phyloP scores from a whole-genome alignment of 2,113 vertebrate genomes.

The Cyphomyrus discorhynchus region DNA sequence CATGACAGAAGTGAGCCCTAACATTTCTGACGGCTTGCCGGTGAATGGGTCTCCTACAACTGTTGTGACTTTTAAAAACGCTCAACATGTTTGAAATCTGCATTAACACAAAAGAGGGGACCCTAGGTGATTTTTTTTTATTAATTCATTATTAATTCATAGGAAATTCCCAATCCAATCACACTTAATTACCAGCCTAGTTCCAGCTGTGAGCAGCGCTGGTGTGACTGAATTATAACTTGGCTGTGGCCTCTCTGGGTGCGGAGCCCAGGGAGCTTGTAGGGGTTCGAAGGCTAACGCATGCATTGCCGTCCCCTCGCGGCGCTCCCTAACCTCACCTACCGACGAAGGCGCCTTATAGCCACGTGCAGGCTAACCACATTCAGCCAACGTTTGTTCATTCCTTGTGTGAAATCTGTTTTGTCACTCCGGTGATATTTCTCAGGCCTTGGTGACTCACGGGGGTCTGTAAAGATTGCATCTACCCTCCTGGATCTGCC shows the following conservation, averaged over 20 bases:
- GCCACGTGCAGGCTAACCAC: background rate
- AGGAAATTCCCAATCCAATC: conserved; percentile 54
- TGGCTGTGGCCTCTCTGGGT: conserved; percentile 35
- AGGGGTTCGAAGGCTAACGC: conserved; percentile 16
- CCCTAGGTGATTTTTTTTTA: conserved; percentile 53
- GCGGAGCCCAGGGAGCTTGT: conserved; percentile 21
- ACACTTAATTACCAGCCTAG: conserved; percentile 57
- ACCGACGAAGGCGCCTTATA: background rate
- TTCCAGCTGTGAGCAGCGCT: conserved; percentile 57
- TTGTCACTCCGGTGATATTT: background rate
- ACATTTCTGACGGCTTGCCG: background rate
- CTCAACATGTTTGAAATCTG: conserved; percentile 26
- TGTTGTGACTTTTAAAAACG: conserved; percentile 12
- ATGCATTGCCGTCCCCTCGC: background rate
- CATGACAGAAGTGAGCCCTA: background rate
- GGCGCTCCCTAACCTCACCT: background rate
- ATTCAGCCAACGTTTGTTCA: background rate
- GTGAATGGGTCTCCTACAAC: background rate
- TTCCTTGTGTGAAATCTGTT: background rate
- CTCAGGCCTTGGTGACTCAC: background rate
- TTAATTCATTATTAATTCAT: conserved; percentile 64
- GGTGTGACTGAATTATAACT: conserved; percentile 59
- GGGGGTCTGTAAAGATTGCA: background rate
- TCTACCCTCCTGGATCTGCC: background rate
- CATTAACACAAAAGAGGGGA: conserved; percentile 51